Evolutionary conservation across 2,888 invertebrate genomes (phyloP).

Genomic region (Patella caerulea): DNA sequence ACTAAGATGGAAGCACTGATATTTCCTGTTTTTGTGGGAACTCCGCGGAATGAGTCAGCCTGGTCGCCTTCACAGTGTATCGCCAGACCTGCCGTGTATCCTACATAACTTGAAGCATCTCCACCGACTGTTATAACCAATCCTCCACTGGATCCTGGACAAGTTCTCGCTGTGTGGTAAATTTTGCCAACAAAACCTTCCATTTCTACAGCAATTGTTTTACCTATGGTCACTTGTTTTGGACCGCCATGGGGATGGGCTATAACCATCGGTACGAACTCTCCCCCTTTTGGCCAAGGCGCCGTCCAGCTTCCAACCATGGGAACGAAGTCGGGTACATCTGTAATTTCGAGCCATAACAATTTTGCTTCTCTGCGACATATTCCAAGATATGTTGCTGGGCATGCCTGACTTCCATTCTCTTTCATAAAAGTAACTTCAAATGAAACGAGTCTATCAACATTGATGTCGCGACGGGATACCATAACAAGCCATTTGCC

Average conservation of each 20-base stretch:
- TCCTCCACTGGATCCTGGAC: background rate
- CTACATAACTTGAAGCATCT: background rate
- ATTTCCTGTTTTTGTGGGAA: background rate
- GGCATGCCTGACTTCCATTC: background rate
- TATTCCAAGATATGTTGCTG: background rate
- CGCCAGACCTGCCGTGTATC: background rate
- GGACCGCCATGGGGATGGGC: background rate
- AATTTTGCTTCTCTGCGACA: background rate
- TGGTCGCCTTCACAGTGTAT: background rate
- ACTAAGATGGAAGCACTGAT: background rate
- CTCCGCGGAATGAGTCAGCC: background rate
- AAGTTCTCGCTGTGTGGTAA: background rate
- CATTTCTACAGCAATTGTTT: background rate
- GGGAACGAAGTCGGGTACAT: background rate
- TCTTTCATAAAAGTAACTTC: background rate
- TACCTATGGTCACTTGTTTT: background rate
- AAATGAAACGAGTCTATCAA: background rate
- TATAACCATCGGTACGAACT: background rate
- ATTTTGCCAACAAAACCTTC: background rate
- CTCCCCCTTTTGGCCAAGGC: background rate
- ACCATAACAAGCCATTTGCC: background rate
- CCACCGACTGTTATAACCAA: constrained; percentile 1
- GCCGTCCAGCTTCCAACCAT: background rate
- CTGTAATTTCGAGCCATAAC: background rate
- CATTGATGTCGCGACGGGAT: background rate